Evolutionary conservation across 2,888 invertebrate species (phyloP).

Genomic region (Brenthis ino): DNA sequence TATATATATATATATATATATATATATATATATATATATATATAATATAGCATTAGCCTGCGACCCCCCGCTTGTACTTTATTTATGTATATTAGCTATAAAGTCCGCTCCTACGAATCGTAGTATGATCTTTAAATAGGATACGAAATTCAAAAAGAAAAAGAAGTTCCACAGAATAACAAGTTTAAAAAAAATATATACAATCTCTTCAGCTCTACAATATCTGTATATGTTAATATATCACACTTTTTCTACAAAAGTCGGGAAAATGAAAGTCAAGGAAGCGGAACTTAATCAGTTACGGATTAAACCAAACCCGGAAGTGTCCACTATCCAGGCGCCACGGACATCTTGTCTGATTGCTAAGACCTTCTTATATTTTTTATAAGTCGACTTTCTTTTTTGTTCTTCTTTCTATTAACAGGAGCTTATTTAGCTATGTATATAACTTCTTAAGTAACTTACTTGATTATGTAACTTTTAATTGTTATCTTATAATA

Average conservation of each 20-base stretch:
- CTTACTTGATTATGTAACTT: neutral
- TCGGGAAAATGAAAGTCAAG: slow-evolving; percentile 12
- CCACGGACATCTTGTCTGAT: slow-evolving; percentile 23
- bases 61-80: too few species aligned
- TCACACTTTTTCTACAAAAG: neutral
- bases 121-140: too few species aligned
- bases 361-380: slow-evolving; percentile 24
- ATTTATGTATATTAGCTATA: too few species aligned
- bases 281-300: slow-evolving; percentile 47
- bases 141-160: too few species aligned
- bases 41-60: too few species aligned
- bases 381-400: slow-evolving; percentile 15
- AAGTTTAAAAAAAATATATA: too few species aligned
- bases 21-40: too few species aligned
- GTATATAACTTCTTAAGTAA: neutral
- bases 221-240: neutral
- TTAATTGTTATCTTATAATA: too few species aligned
- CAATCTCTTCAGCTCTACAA: neutral
- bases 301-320: slow-evolving; percentile 52
- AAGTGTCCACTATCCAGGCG: slow-evolving; percentile 46
- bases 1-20: too few species aligned
- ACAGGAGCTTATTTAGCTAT: neutral
- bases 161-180: too few species aligned
- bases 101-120: too few species aligned
- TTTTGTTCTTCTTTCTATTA: neutral